Percentiles rank a stretch among this genome's conserved stretches.
These are phyloP conservation scores for Lepidocyrtinus sp. DNA, from an alignment of 2,888 invertebrate species.

Conservation along the genomic window DNA sequence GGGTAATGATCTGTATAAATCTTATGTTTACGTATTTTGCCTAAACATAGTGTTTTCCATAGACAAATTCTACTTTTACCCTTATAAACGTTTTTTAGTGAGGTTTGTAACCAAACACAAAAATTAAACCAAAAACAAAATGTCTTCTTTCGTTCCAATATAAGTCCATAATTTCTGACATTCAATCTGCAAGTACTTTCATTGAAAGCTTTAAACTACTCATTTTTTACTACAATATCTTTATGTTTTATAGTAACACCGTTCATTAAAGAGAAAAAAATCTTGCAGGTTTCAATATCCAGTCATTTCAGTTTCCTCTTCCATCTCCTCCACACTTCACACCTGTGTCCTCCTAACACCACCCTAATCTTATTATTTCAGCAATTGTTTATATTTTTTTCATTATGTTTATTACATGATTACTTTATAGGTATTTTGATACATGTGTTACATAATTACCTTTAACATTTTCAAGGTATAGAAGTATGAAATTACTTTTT, in stretches of 20 bases:
- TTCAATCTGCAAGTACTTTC: neutral
- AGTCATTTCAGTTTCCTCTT: neutral
- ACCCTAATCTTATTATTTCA: too few species aligned
- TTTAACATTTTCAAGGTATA: neutral
- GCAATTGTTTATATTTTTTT: neutral
- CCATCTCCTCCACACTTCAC: too few species aligned
- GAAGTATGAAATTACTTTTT: neutral
- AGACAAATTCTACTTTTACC: neutral
- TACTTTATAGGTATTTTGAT: neutral
- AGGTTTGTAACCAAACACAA: neutral
- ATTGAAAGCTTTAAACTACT: neutral
- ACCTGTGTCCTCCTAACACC: too few species aligned
- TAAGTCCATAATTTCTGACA: neutral
- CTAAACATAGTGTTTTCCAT: neutral
- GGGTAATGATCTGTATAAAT: neutral
- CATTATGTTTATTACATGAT: neutral
- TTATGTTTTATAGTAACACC: neutral
- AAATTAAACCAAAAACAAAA: neutral
- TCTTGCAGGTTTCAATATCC: neutral
- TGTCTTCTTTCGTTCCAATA: neutral
- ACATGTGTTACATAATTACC: neutral
- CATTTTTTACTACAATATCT: neutral
- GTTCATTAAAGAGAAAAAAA: neutral
- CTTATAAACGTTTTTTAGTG: too few species aligned
- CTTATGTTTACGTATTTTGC: neutral